Conservation (phyloP, 2,113 vertebrate species). For the Oncorhynchus tshawytscha region DNA sequence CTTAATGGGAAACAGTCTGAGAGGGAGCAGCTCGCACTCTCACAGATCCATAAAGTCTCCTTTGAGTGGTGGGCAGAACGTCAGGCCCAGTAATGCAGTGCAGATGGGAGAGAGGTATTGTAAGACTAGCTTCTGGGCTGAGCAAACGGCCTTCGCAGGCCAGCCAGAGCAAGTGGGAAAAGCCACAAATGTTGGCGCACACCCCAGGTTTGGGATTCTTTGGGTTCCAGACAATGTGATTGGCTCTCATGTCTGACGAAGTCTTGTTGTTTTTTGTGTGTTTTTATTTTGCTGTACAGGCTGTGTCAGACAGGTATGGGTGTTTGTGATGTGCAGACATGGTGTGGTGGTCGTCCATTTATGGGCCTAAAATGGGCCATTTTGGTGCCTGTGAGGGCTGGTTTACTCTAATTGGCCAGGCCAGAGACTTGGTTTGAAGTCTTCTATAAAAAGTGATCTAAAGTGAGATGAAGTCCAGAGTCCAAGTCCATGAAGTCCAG, state of each 20-base stretch:
- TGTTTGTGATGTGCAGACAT: background rate
- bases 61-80: slow-evolving; percentile 19
- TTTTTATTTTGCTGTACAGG: background rate
- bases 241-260: background rate
- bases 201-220: background rate
- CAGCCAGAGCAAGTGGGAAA: background rate
- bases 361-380: background rate
- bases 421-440: no score
- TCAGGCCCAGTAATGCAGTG: slow-evolving; percentile 15
- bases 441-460: no score
- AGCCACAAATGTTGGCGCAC: background rate
- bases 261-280: background rate
- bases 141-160: background rate
- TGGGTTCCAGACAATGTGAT: background rate
- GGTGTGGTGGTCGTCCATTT: background rate
- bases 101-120: slow-evolving; percentile 20
- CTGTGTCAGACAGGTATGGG: background rate
- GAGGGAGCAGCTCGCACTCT: background rate
- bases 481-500: no score
- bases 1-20: slow-evolving; percentile 1
- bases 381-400: background rate
- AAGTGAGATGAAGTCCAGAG: no score
- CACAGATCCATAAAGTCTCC: slow-evolving; percentile 5
- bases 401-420: no score
- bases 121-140: slow-evolving; percentile 21